Evolutionary conservation across 2,797 vertebrate genomes (phyloP), one percentile per base, ranked within the genome.

Genomic region (Loriculus beryllinus): DNA sequence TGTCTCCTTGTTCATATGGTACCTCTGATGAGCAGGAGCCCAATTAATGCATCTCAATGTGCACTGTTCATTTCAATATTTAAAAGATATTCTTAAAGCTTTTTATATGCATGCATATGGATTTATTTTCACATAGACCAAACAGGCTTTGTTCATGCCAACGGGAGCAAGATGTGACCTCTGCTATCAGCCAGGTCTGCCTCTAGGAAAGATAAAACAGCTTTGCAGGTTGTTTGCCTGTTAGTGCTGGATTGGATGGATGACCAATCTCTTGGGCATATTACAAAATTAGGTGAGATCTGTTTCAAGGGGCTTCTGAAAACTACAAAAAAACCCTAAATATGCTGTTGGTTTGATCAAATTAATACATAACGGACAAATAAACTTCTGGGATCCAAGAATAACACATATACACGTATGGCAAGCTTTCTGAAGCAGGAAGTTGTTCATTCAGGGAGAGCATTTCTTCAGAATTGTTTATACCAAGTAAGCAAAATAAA

Each of bases 401-500:
- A n/a, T 23, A 71, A 75, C 35, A 49, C 12, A 47, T 31, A 14
- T 10, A 51, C 6, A 49, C 0, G 1, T 6, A 54, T 0, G 16
- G 39, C 9, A 90, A 60, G 48, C 68, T 52, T 91, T 88, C 65
- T 83, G 76, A 45, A 90, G 39, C 28, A 33, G 19, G 8, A 76
- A 54, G 19, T 0, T 62, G 11, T 12, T 88, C 2, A 3, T 64
- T 62, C 60, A 86, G 42, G 13, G 49, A 74, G 6, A 64, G 7
- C 1, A 1, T 45, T 81, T 83, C 51, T 81, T 83, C 51, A 74
- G 82, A 70, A n/a, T 21, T 35, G 15, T 40, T 94, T 68, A 70
- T 12, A 86, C 4, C 40, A 74, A 86, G 28, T 19, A 92, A 92
- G 65, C 64, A 86, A 69, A 95, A 54, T 52, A 45, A 67, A 71